Base-by-base conservation (phyloP, 2,888 invertebrate genomes). In the Baccha elongata region DNA sequence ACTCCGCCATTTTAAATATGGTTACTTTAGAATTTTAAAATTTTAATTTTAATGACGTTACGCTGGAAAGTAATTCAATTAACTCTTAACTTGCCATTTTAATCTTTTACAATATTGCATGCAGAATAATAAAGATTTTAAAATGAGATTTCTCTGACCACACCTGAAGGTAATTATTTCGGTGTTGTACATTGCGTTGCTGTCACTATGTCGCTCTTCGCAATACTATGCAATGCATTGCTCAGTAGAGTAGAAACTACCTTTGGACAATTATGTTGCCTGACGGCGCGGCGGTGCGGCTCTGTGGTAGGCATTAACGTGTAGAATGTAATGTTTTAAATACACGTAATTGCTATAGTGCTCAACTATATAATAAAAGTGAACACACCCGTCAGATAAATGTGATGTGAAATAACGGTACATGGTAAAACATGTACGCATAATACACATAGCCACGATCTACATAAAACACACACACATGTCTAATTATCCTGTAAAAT, bases 401-500 rank as follows among this genome's bases (percentile, higher is more conserved):
- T 15, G 15, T 15, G 10, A 21, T 58, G 58, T 3, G 15, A 40
- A 58, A 58, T 15, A 58, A 10, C 5, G n/a, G 10, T 21, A 29
- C 26, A 50, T 11, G 4, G 7, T 1, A 23, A n/a, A 13, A 26
- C 13, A 23, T 4, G 8, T 23, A n/a, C 17, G 3, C 17, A 17
- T 19, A 7, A 46, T 48, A 26, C 17, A 3, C 21, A n/a, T n/a
- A 17, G 21, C 13, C 13, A 64, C 15, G 1, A 35, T 19, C 44
- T 15, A 21, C 37, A n/a, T n/a, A n/a, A 23, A 23, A 50, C 58
- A 21, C 35, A 60, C 26, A 64, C 58, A 69, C 71, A 67, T 75
- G 71, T 75, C 81, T 76, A 75, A 81, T 81, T 81, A 81, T 81
- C 65, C 81, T 40, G 60, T 76, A 40, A 76, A 81, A 76, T 81